Evolutionary conservation across 2,797 vertebrate species (phyloP), one percentile per base, ranked within the genome.

Genomic region (Sebastes taczanowskii): DNA sequence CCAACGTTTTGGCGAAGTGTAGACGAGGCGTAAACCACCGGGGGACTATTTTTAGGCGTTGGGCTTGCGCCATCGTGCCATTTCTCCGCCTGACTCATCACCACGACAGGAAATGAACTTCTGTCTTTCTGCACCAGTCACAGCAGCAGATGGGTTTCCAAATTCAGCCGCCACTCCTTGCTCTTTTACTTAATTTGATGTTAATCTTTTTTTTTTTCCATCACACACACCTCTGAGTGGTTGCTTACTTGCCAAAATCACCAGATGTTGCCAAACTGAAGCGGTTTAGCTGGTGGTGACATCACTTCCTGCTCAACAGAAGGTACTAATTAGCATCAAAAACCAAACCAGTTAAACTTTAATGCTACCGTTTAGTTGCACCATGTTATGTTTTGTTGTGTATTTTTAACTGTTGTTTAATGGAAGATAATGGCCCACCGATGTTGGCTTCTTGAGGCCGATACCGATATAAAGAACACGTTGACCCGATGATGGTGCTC

Each of bases 61-160:
- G 61, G 64, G n/a, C 83, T 84, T 83, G 79, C 46, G 70, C 86
- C 86, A 77, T 88, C 76, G 66, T 81, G 84, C 87, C 87, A 75
- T 87, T 81, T 84, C 83, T 83, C 56, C 23, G 79, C 68, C 83
- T 88, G 87, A 90, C 81, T 92, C 91, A 91, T 79, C 84, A n/a
- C 75, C 73, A 52, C 23, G 22, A 73, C 88, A 82, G 86, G 87
- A 88, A 88, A 65, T 82, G 34, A 81, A 75, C 77, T 53, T 78
- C 61, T 74, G 85, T 67, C 78, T 82, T 67, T 74, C 56, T 77
- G 49, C 56, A 72, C 64, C 67, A 42, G 77, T 74, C 61, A 11
- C 78, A 27, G 77, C 74, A 84, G 82, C 80, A 86, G 80, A 87
- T 81, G 78, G 60, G 77, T 86, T 88, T 85, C 80, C 78, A 80